Percentiles rank a stretch among this genome's conserved stretches.
These are phyloP conservation scores for Nyleta sp. DNA, from an alignment of 2,888 invertebrate species.

Conservation along the genomic window DNA sequence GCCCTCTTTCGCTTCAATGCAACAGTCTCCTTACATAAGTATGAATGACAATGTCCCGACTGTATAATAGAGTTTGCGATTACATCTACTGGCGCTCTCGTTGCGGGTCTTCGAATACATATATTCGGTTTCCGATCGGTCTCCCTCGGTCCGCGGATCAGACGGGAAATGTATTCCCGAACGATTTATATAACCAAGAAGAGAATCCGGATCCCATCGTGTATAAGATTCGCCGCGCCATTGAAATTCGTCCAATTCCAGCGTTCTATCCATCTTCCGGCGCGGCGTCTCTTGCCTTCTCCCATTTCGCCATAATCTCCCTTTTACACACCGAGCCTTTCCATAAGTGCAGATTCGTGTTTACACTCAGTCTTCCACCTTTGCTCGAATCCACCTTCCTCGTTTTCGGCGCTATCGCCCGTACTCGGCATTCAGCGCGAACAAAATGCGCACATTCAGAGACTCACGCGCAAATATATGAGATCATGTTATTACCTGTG, in stretches of 20 bases:
- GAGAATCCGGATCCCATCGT: constrained; percentile 56
- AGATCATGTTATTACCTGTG: constrained; percentile 48
- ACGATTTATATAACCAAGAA: constrained; percentile 62
- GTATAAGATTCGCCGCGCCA: constrained; percentile 62
- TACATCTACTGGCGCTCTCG: constrained; percentile 50
- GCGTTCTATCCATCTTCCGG: constrained; percentile 53
- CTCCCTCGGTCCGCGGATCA: constrained; percentile 47
- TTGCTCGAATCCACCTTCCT: constrained; percentile 53
- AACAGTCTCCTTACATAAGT: constrained; percentile 44
- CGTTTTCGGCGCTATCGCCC: constrained; percentile 32
- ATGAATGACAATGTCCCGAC: constrained; percentile 59
- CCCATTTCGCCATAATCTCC: constrained; percentile 64
- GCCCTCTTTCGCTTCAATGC: too few relatives aligned
- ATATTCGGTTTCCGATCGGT: constrained; percentile 64
- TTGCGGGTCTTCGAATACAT: constrained; percentile 48
- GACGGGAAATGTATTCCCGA: constrained; percentile 53
- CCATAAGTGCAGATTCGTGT: constrained; percentile 75
- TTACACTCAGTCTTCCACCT: constrained; percentile 70
- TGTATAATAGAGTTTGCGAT: constrained; percentile 58
- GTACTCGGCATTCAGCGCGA: constrained; percentile 21
- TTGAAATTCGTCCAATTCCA: constrained; percentile 66
- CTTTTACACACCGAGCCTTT: constrained; percentile 63
- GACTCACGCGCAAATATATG: constrained; percentile 26
- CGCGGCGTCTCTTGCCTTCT: constrained; percentile 50
- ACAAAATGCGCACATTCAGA: constrained; percentile 40